These are phyloP conservation scores for Monoplex corrugatus DNA, from an alignment of 2,888 invertebrate species.

Conservation along the genomic window DNA sequence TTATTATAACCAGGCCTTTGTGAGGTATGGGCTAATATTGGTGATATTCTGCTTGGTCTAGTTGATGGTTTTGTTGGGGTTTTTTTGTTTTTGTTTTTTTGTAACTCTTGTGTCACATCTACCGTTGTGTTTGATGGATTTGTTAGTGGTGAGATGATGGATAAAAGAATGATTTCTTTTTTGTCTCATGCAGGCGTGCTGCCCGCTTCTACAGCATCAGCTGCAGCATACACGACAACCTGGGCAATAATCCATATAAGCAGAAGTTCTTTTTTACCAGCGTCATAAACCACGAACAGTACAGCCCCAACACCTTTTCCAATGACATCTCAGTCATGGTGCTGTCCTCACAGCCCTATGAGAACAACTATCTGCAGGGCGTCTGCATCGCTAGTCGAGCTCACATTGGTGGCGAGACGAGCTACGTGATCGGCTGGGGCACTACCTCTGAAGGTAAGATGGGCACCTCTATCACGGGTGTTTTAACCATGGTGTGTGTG, in stretches of 20 bases:
- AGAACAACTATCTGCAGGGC: slow-evolving; percentile 43
- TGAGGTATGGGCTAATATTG: too few relatives aligned
- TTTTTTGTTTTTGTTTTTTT: too few relatives aligned
- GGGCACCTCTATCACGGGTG: too few relatives aligned
- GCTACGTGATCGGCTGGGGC: slow-evolving; percentile 56
- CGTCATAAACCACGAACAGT: slow-evolving; percentile 49
- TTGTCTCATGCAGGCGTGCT: background rate
- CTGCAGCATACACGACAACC: slow-evolving; percentile 39
- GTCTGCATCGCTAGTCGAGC: slow-evolving; percentile 51
- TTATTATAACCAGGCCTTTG: too few relatives aligned
- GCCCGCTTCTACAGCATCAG: slow-evolving; percentile 3
- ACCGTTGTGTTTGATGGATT: too few relatives aligned
- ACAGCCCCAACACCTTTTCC: slow-evolving; percentile 56
- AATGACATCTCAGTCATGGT: slow-evolving; percentile 61
- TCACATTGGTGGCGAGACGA: slow-evolving; percentile 44
- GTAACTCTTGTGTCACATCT: too few relatives aligned
- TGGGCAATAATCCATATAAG: slow-evolving; percentile 22
- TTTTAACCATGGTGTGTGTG: background rate
- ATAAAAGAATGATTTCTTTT: too few relatives aligned
- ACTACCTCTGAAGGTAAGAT: slow-evolving; percentile 33
- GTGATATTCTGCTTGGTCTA: too few relatives aligned
- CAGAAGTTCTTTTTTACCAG: slow-evolving; percentile 19
- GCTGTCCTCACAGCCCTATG: slow-evolving; percentile 44
- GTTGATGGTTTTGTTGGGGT: too few relatives aligned
- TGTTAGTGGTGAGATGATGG: too few relatives aligned